phyloP scores from a whole-genome alignment of 1,140 invertebrate species.

The Drosophila hydei region DNA sequence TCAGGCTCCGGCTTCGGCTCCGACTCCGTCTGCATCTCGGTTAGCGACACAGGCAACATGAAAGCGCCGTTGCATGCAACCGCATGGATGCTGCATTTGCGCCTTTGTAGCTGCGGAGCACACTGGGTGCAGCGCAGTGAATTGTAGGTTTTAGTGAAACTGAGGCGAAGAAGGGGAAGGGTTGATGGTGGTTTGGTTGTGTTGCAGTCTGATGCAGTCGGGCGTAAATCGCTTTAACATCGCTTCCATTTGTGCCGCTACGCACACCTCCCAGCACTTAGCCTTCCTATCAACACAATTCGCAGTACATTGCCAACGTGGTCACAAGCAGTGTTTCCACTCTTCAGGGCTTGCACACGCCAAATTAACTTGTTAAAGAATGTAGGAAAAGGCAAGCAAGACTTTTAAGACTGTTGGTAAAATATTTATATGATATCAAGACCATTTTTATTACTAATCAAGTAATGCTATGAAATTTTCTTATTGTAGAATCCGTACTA shows the following conservation, averaged over 20 bases:
- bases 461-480: too few relatives aligned
- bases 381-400: too few relatives aligned
- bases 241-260: slow-evolving; percentile 63
- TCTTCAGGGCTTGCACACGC: too few relatives aligned
- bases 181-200: not conserved
- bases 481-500: too few relatives aligned
- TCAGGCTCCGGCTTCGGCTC: slow-evolving; percentile 13
- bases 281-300: slow-evolving; percentile 16
- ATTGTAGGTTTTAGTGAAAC: not conserved
- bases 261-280: slow-evolving; percentile 21
- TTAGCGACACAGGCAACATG: slow-evolving; percentile 54
- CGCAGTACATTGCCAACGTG: not conserved
- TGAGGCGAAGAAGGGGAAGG: not conserved
- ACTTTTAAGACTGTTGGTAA: too few relatives aligned
- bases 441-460: too few relatives aligned
- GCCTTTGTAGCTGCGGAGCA: slow-evolving; percentile 59
- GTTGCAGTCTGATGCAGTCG: slow-evolving; percentile 58
- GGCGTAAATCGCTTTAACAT: slow-evolving; percentile 78
- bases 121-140: slow-evolving; percentile 17
- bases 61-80: slow-evolving; percentile 80
- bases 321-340: too few relatives aligned
- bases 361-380: too few relatives aligned
- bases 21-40: slow-evolving; percentile 26
- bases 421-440: too few relatives aligned
- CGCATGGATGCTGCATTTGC: slow-evolving; percentile 77